Base-by-base conservation (phyloP, 2,113 vertebrate species). In the Corydoras maculifer region DNA sequence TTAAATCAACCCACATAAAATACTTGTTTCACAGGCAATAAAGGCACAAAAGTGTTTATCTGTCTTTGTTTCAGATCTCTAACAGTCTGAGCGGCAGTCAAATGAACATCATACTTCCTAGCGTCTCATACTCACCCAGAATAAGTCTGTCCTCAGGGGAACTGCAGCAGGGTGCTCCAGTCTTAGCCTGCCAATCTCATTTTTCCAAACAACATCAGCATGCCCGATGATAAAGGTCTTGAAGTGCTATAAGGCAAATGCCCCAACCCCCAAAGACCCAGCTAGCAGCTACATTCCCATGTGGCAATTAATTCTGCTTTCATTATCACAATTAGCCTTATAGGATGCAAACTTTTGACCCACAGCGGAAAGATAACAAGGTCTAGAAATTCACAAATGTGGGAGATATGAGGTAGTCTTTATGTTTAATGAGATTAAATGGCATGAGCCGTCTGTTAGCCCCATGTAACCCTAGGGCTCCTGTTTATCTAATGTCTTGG, bases 141-240 rank as follows among this genome's bases (percentile, higher is more conserved):
- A 32, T 15, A 70, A 64, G 79, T 86, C 84, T 79, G 83, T 83
- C 85, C 4, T 61, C 53, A 73, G 86, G 78, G 79, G 77, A 43
- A 43, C 35, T 43, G 35, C 35, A 43, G 35, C 35, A 79, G 82
- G 70, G 66, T 73, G 69, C 77, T 75, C 70, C 74, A 25, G 85
- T 82, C 86, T 88, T 87, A 87, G 84, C 79, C 85, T 83, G 87
- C 86, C 86, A 81, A 79, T 75, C 84, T 88, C 85, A 82, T 88
- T 88, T 85, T 78, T 81, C 86, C 85, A 67, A 78, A 79, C 77
- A 78, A 85, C 85, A 86, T 83, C 79, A 83, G 77, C 77, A 12
- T 77, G 83, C 83, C 85, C 86, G 84, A 81, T 79, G 84, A 81
- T 89, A 90, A 89, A 91, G 89, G 89, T 91, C 88, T 84, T 80